A percentile compares a stretch with the other conserved stretches of the same genome.
Conservation (phyloP, 2,113 vertebrate species). For the Hoplias malabaricus region DNA sequence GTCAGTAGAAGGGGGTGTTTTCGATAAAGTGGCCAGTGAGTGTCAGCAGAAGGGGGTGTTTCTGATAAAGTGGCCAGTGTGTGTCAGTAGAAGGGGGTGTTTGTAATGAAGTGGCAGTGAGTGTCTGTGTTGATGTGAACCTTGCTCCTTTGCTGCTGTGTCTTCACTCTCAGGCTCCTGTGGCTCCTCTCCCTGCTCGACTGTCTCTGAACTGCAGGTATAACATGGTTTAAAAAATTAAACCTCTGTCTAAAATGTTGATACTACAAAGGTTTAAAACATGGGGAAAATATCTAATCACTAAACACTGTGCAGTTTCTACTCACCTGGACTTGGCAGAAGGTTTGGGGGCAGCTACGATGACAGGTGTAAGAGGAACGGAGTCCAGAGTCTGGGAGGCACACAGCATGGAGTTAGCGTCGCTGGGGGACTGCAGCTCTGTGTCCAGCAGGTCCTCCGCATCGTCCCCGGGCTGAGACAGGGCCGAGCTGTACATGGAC, state of each 20-base stretch:
- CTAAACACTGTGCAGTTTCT: background rate
- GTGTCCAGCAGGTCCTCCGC: conserved; percentile 45
- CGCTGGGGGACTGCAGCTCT: conserved; percentile 25
- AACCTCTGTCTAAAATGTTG: too few relatives aligned
- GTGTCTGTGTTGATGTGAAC: conserved; percentile 9
- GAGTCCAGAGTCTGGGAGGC: conserved; percentile 78
- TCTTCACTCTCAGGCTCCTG: conserved; percentile 47
- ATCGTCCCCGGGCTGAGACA: conserved; percentile 81
- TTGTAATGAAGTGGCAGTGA: too few relatives aligned
- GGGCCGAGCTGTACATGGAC: conserved; percentile 91
- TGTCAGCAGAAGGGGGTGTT: too few relatives aligned
- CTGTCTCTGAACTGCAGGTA: conserved; percentile 41
- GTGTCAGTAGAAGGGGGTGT: background rate
- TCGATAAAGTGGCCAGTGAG: background rate
- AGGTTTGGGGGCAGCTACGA: conserved; percentile 56
- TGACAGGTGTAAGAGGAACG: conserved; percentile 74
- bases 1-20: background rate
- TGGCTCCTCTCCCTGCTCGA: conserved; percentile 10
- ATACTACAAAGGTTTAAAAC: too few relatives aligned
- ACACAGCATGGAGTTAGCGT: conserved; percentile 72
- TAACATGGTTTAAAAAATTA: too few relatives aligned
- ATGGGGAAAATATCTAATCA: too few relatives aligned
- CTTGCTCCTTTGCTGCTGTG: conserved; percentile 39
- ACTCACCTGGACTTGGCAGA: conserved; percentile 55
- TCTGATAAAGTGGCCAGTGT: background rate